Evolutionary conservation across 1,140 invertebrate genomes (phyloP).

Genomic region (Bombus balteatus): DNA sequence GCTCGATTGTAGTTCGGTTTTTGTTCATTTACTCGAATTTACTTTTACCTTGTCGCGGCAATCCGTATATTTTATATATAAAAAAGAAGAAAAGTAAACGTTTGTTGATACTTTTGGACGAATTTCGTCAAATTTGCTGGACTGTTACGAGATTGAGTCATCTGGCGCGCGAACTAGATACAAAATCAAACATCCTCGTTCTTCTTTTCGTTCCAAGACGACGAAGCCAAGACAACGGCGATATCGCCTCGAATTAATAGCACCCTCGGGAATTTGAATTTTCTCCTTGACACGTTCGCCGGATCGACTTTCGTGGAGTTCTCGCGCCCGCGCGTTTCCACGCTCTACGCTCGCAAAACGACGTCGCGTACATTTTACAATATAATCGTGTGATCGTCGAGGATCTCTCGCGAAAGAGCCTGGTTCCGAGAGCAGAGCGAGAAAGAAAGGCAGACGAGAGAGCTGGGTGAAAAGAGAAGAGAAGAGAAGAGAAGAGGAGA

Average conservation of each 20-base stretch:
- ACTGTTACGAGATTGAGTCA: too few relatives aligned
- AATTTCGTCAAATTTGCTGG: too few relatives aligned
- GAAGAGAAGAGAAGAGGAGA: conserved; percentile 6
- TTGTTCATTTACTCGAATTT: too few relatives aligned
- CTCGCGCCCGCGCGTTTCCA: background rate
- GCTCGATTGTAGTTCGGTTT: too few relatives aligned
- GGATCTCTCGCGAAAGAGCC: conserved; percentile 30
- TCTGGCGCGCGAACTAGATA: too few relatives aligned
- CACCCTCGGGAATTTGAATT: conserved; percentile 9
- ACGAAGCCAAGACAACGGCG: background rate
- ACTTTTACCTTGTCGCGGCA: too few relatives aligned
- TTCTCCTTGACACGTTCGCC: conserved; percentile 13
- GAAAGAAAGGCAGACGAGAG: background rate
- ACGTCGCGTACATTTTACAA: conserved; percentile 38
- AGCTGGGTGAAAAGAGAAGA: background rate
- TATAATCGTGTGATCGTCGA: conserved; percentile 54
- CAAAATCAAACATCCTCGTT: background rate
- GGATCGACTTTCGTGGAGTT: background rate
- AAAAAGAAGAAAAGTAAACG: too few relatives aligned
- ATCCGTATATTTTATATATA: too few relatives aligned
- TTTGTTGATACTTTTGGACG: too few relatives aligned
- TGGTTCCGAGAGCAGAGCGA: background rate
- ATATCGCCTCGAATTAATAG: background rate
- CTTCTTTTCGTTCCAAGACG: background rate
- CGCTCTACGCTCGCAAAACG: conserved; percentile 19